These are phyloP conservation scores for Eupithecia exiguata DNA, from an alignment of 2,888 invertebrate species.

Conservation along the genomic window DNA sequence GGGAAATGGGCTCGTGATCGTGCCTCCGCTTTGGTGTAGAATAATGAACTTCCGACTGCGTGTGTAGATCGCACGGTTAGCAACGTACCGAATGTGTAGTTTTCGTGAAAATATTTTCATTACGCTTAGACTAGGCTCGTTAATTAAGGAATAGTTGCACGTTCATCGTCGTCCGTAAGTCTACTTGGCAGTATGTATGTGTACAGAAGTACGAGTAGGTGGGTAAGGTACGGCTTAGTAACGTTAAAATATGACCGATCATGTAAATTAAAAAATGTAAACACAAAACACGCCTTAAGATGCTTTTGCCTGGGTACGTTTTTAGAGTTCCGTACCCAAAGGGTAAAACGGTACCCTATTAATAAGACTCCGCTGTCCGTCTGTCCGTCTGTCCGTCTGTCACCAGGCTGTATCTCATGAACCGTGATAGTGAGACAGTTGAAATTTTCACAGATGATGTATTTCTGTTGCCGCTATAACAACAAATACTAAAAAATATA, in stretches of 20 bases:
- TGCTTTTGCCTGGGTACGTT: not conserved
- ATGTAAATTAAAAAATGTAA: not conserved
- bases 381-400: no score
- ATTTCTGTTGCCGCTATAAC: no score
- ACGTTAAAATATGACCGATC: not conserved
- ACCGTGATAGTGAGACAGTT: no score
- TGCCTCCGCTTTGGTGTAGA: constrained; percentile 15
- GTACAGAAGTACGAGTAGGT: not conserved
- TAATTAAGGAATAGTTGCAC: constrained; percentile 40
- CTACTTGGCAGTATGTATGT: not conserved
- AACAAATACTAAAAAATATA: no score
- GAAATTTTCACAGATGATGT: no score
- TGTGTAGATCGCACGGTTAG: constrained; percentile 13
- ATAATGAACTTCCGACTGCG: constrained; percentile 23
- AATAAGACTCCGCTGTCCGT: no score
- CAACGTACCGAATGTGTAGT: constrained; percentile 2
- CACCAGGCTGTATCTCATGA: no score
- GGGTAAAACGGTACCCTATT: no score
- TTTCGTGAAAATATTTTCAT: constrained; percentile 40
- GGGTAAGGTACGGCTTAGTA: not conserved
- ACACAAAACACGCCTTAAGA: not conserved
- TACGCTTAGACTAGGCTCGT: constrained; percentile 30
- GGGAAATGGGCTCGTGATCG: constrained; percentile 19
- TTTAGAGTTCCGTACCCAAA: no score
- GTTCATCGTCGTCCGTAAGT: constrained; percentile 27